Conservation (phyloP, 2,888 invertebrate species). For the Ecdyonurus torrentis region DNA sequence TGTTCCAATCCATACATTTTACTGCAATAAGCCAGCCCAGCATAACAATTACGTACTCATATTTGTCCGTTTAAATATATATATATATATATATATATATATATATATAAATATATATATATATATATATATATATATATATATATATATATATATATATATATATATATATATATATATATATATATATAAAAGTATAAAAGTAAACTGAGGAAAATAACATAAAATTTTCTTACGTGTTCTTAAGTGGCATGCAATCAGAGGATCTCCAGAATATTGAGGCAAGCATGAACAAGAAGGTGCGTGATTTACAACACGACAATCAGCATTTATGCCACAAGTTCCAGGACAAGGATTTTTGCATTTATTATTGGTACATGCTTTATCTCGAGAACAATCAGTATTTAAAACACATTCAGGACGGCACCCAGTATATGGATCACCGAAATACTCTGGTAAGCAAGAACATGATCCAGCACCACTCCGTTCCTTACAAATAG, state of each 20-base stretch:
- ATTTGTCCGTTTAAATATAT: too few relatives aligned
- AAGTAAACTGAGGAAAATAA: too few relatives aligned
- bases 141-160: too few relatives aligned
- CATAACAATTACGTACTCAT: too few relatives aligned
- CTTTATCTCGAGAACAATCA: conserved; percentile 50
- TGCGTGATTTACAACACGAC: conserved; percentile 55
- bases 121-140: too few relatives aligned
- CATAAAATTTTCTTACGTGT: too few relatives aligned
- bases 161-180: too few relatives aligned
- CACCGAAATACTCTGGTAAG: conserved; percentile 53
- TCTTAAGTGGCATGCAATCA: conserved; percentile 40
- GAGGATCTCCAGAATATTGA: conserved; percentile 54
- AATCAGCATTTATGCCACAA: conserved; percentile 62
- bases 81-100: too few relatives aligned
- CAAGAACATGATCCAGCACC: conserved; percentile 63
- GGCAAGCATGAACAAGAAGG: conserved; percentile 58
- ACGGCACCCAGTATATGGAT: conserved; percentile 60
- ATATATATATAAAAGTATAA: too few relatives aligned
- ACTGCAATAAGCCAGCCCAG: too few relatives aligned
- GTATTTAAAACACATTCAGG: conserved; percentile 65
- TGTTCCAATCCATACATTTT: too few relatives aligned
- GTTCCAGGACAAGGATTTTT: conserved; percentile 59
- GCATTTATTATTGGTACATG: conserved; percentile 64
- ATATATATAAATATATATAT: too few relatives aligned
- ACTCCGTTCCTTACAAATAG: conserved; percentile 55